Base-by-base conservation (phyloP, 1,140 invertebrate genomes). In the Spodoptera frugiperda region DNA sequence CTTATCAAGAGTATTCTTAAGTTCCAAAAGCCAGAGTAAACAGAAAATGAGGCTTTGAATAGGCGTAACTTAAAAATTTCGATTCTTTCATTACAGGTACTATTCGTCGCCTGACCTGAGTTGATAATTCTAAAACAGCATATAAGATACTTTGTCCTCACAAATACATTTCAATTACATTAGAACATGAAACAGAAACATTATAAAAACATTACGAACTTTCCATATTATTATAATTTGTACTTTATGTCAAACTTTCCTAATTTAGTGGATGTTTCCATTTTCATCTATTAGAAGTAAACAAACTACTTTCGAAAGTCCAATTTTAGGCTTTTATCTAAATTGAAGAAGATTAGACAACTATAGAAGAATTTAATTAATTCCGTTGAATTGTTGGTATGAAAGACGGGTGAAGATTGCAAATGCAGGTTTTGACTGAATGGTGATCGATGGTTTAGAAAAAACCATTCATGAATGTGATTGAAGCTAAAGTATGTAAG, bases 301-400 rank as follows among this genome's bases (percentile, higher is more conserved):
- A 61, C 5, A 61, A 15, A 1, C 39, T 33, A 59, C 33, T 3
- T 63, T n/a, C 5, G 0, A 17, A 17, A 39, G 57, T 25, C 39
- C 19, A 63, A 46, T n/a, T 46, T 15, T 15, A 15, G 39, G 61
- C 17, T 65, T 21, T 65, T 46, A 65, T 65, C 44, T 19, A 65
- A 46, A 65, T 65, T 65, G 9, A 21, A 65, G 39, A 0, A 14
- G 5, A 59, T 14, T 4, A n/a, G 59, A 44, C 19, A n/a, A n/a
- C 8, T 49, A 48, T 49, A 67, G 4, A 48, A 21, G 12, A 48
- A 17, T 65, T 12, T 14, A 46, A 5, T 19, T 25, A 48, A 17
- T 39, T 39, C 8, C 25, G 25, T 25, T 25, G 0, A 25, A 25
- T 3, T 25, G 1, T 25, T 25, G n/a, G n/a, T n/a, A 25, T 25